Percentiles rank a stretch among this genome's conserved stretches.
Evolutionary conservation across 2,113 vertebrate species (phyloP).

Genomic region (Ochotona curzoniae): DNA sequence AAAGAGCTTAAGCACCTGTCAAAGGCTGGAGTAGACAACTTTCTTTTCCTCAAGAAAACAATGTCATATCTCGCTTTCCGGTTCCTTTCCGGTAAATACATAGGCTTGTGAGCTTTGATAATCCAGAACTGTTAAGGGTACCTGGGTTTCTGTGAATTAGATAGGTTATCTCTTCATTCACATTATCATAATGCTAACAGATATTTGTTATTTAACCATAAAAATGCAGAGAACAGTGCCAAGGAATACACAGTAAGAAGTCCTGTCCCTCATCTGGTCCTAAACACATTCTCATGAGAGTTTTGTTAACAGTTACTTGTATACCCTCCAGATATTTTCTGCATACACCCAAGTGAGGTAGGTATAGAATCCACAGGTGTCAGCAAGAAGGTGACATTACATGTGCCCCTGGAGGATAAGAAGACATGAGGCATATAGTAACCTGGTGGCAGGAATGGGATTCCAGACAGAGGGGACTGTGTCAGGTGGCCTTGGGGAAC

Average conservation of each 20-base stretch:
- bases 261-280: not conserved
- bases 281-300: not conserved
- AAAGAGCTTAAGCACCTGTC: not conserved
- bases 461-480: not conserved
- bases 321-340: not conserved
- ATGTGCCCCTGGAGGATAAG: not conserved
- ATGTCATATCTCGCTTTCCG: not conserved
- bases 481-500: not conserved
- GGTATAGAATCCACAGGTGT: not conserved
- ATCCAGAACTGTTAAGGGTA: not conserved
- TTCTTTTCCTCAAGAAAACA: not conserved
- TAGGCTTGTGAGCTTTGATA: not conserved
- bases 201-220: not conserved
- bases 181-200: not conserved
- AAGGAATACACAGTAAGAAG: not conserved
- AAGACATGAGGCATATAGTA: not conserved
- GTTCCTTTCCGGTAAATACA: not conserved
- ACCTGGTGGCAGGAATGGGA: fast-evolving
- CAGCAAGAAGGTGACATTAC: not conserved
- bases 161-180: not conserved
- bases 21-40: not conserved
- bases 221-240: not conserved
- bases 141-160: not conserved
- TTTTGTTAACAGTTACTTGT: not conserved
- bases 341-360: too few relatives aligned